Evolutionary conservation across 2,888 invertebrate genomes (phyloP).

Genomic region (Luffia ferchaultella): DNA sequence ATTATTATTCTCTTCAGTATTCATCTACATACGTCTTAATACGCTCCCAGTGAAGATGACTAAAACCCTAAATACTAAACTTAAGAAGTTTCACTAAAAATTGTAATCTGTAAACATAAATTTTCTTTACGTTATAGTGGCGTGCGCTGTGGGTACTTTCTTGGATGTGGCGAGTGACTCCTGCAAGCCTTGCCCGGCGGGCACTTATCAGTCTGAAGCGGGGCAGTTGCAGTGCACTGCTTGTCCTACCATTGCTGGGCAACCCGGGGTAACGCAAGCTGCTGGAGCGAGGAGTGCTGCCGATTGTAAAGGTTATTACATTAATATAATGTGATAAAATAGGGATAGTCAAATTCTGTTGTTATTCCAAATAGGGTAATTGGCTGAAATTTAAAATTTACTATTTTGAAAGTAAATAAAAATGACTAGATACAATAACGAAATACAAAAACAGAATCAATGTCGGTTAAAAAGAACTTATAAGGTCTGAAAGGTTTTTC

Average conservation of each 20-base stretch:
- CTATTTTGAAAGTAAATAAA: background rate
- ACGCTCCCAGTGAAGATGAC: no score
- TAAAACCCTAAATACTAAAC: no score
- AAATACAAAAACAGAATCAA: background rate
- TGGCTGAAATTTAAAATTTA: background rate
- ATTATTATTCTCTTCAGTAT: no score
- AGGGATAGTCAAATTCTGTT: background rate
- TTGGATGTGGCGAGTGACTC: constrained; percentile 78
- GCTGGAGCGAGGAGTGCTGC: constrained; percentile 87
- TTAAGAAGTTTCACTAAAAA: no score
- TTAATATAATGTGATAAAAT: background rate
- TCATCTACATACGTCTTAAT: no score
- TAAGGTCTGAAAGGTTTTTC: no score
- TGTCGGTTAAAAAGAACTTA: background rate
- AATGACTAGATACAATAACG: background rate
- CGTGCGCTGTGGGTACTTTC: constrained; percentile 91
- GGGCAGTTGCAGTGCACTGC: constrained; percentile 88
- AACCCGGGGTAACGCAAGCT: constrained; percentile 87
- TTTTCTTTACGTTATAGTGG: constrained; percentile 64
- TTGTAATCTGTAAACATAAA: no score
- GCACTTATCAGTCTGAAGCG: constrained; percentile 93
- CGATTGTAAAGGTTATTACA: constrained; percentile 78
- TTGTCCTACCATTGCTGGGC: constrained; percentile 91
- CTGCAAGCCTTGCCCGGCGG: constrained; percentile 86
- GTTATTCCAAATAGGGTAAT: no score